These are phyloP conservation scores for Seira sanloemensis DNA, from an alignment of 2,888 invertebrate genomes.

Conservation along the genomic window DNA sequence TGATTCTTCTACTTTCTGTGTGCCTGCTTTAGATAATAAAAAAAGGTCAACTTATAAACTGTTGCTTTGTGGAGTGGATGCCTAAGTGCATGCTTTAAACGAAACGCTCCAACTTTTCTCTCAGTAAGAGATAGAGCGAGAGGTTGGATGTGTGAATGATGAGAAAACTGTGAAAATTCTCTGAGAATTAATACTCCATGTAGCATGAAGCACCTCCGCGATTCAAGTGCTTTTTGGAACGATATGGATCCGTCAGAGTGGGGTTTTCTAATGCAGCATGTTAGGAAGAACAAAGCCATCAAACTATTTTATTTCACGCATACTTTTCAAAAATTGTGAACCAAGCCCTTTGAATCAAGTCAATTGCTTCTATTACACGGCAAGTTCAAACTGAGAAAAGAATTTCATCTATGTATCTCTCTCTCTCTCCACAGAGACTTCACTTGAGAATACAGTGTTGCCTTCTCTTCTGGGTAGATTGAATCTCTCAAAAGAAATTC, in stretches of 20 bases:
- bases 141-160: no score
- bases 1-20: conserved; percentile 43
- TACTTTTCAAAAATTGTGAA: conserved; percentile 30
- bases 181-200: conserved; percentile 18
- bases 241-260: neutral
- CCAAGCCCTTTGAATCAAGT: conserved; percentile 56
- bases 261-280: neutral
- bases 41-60: conserved; percentile 41
- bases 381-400: neutral
- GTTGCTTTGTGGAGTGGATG: conserved; percentile 17
- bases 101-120: no score
- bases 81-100: no score
- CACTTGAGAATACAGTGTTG: neutral
- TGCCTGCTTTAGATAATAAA: conserved; percentile 15
- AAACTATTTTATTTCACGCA: conserved; percentile 45
- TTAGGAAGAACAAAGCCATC: conserved; percentile 20
- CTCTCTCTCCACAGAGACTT: neutral
- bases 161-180: conserved; percentile 50
- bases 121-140: no score
- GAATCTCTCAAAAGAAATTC: neutral
- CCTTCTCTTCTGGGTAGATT: no score
- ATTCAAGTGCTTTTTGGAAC: neutral
- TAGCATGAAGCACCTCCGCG: neutral
- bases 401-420: neutral
- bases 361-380: conserved; percentile 39